Evolutionary conservation across 2,797 vertebrate species (phyloP).

Genomic region (Tiaroga cobitis): DNA sequence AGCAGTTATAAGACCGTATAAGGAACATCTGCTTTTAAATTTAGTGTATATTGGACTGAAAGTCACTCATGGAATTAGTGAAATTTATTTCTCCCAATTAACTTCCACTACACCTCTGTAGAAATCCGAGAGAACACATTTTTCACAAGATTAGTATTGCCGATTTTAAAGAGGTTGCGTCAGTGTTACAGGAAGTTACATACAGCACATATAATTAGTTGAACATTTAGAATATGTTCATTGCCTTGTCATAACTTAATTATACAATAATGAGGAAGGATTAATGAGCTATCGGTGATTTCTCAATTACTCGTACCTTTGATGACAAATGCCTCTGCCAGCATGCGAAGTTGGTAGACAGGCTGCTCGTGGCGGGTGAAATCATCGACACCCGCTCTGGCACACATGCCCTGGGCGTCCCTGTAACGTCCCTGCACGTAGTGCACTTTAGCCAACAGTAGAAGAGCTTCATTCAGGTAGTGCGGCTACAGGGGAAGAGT

Average conservation of each 20-base stretch:
- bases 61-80: neutral
- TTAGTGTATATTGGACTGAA: neutral
- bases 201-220: neutral
- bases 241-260: neutral
- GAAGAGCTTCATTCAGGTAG: constrained; percentile 89
- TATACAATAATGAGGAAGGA: neutral
- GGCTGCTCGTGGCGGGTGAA: constrained; percentile 85
- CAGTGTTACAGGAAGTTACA: neutral
- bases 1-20: constrained; percentile 38
- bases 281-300: constrained; percentile 1
- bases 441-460: constrained; percentile 94
- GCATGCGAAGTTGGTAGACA: constrained; percentile 88
- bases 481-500: constrained; percentile 78
- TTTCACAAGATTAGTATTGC: neutral
- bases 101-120: neutral
- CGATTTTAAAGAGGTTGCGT: neutral
- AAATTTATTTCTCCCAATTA: neutral
- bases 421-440: constrained; percentile 91
- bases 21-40: constrained; percentile 24
- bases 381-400: constrained; percentile 89
- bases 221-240: neutral
- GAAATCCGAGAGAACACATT: neutral
- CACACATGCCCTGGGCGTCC: constrained; percentile 97
- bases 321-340: constrained; percentile 92
- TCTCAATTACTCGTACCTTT: constrained; percentile 83